Base-by-base conservation (phyloP, 2,113 vertebrate genomes). In the Macrotus californicus region DNA sequence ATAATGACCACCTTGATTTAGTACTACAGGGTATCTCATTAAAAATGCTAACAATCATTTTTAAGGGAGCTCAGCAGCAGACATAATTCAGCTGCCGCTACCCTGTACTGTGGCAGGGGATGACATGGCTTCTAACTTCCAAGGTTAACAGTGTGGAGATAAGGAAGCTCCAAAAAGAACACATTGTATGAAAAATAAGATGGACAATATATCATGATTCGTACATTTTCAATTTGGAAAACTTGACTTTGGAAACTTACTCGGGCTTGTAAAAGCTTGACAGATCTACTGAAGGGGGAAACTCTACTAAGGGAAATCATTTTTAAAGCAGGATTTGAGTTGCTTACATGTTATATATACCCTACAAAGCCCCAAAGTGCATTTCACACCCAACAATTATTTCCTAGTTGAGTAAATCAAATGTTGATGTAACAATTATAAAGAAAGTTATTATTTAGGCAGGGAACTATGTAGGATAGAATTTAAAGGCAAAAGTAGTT, bases 121-220 rank as follows among this genome's bases (percentile, higher is more conserved):
- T 73, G 52, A 52, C 73, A 22, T 43, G 66, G 56, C 36, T 93
- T 87, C n/a, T 15, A 41, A 75, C 24, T 87, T 95, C 48, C 24
- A 84, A 4, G 4, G 2, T 89, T 72, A 92, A 93, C 24, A 52
- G 54, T 54, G 13, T 41, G 77, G 75, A 85, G 34, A 66, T 8
- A 59, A 61, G 34, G 50, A 73, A 89, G 39, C 5, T 88, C 11
- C 75, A 56, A 22, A 29, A 75, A 70, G 18, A 92, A 75, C 31
- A 11, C 48, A 48, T 64, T 77, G 0, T 87, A 24, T 89, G 50
- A 94, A 95, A 93, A 96, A 24, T 54, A 92, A 94, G 94, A 52
- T 52, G 22, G 34, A 43, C 70, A 89, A 81, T 22, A 73, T 77
- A 12, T 77, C 50, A 39, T 59, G 54, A 72, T 81, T 93, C n/a